Percentiles rank a stretch among this genome's conserved stretches.
Evolutionary conservation across 37 sponge, comb jelly and placozoan genomes (phyloP).

Genomic region (Crambe crambe): DNA sequence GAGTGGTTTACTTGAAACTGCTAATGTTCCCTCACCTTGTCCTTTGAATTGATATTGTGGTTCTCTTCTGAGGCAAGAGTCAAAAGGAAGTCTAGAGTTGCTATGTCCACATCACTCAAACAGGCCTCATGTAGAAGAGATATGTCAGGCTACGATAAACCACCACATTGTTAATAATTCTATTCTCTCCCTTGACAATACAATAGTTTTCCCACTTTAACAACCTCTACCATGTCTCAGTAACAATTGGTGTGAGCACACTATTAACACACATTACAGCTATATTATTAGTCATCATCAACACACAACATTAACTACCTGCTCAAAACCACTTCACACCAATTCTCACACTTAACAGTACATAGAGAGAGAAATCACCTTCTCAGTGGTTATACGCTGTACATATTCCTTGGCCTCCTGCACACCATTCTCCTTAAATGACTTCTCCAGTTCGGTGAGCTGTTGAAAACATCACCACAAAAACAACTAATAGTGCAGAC

Average conservation of each 20-base stretch:
- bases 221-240: too few relatives aligned
- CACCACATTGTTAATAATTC: not conserved
- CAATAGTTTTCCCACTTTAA: too few relatives aligned
- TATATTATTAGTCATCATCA: too few relatives aligned
- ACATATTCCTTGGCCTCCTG: not conserved
- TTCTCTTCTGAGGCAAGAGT: not conserved
- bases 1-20: too few relatives aligned
- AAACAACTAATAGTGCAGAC: not conserved
- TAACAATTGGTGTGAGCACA: too few relatives aligned
- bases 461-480: not conserved
- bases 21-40: too few relatives aligned
- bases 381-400: not conserved
- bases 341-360: too few relatives aligned
- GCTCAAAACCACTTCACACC: too few relatives aligned
- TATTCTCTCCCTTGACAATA: too few relatives aligned
- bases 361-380: not conserved
- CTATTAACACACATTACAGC: too few relatives aligned
- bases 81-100: slow-evolving; percentile 3
- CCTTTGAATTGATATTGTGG: not conserved
- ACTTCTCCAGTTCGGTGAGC: not conserved
- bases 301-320: too few relatives aligned
- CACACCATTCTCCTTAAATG: not conserved
- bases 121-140: slow-evolving; percentile 4
- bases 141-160: not conserved
- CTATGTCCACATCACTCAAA: not conserved